Base-by-base conservation (phyloP, 2,888 invertebrate species). In the Cosmia trapezina region DNA sequence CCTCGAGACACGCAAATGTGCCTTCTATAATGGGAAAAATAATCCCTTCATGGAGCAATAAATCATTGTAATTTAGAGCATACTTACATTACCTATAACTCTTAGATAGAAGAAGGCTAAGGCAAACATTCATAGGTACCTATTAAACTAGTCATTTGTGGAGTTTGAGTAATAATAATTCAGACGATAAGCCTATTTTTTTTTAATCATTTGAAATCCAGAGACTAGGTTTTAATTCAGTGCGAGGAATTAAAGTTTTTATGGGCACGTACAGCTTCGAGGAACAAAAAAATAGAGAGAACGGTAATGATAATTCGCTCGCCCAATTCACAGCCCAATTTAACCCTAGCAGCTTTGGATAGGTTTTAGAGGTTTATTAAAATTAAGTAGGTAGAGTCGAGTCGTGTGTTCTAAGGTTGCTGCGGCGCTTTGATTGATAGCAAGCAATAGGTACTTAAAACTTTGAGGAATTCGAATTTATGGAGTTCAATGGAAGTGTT, bases 51-150 rank as follows among this genome's bases (percentile, higher is more conserved):
- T 73, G 68, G 54, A 57, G 72, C 70, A 71, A 80, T 85, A 91
- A 91, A 91, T 92, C 89, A 90, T 88, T 86, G 86, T 91, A 89
- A 91, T 93, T 91, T 90, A 92, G 87, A 84, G 86, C 88, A 83
- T 81, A 89, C 86, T 87, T 83, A 67, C 33, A 82, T 86, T 83
- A 82, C 80, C 78, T 83, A 78, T 83, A 78, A 76, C 60, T 68
- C 73, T 64, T 41, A 56, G 59, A 54, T 70, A 60, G 70, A 70
- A 67, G 59, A 72, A 61, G 33, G 63, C 53, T 22, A 73, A 67
- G 59, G 53, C 65, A 68, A 74, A 78, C 22, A 79, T 59, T 75
- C 63, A 72, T 47, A 45, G 49, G 61, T 68, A 68, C 28, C 28
- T 1, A 28, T 70, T 71, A 56, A 67, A 79, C 54, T 73, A 66